These are phyloP conservation scores for Calephelis virginiensis DNA, from an alignment of 1,140 invertebrate species.

Conservation along the genomic window DNA sequence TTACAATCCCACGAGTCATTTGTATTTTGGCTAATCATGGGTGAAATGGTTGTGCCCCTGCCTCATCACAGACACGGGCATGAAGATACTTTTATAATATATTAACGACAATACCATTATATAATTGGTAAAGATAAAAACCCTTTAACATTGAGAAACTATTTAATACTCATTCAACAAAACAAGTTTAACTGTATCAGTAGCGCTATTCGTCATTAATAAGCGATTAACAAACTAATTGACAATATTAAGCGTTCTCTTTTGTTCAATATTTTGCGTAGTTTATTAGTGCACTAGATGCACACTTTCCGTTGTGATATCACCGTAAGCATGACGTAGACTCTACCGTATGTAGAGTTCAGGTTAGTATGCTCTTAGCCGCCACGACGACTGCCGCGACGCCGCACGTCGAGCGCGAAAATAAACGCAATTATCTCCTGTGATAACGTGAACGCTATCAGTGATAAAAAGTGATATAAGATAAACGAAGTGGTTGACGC, in stretches of 20 bases:
- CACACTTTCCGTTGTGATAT: slow-evolving; percentile 31
- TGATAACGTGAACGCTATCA: slow-evolving; percentile 70
- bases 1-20: too few relatives aligned
- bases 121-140: neutral
- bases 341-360: slow-evolving; percentile 22
- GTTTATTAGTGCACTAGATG: slow-evolving; percentile 24
- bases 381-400: slow-evolving; percentile 54
- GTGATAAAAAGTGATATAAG: slow-evolving; percentile 74
- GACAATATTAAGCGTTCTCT: slow-evolving; percentile 7
- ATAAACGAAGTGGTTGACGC: slow-evolving; percentile 66
- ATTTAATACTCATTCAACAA: too few relatives aligned
- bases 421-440: slow-evolving; percentile 68
- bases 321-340: slow-evolving; percentile 27
- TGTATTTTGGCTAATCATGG: too few relatives aligned
- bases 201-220: neutral
- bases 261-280: slow-evolving; percentile 20
- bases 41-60: too few relatives aligned
- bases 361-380: slow-evolving; percentile 49
- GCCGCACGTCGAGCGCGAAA: slow-evolving; percentile 50
- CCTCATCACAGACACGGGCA: too few relatives aligned
- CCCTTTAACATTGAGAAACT: too few relatives aligned
- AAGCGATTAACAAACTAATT: slow-evolving; percentile 1
- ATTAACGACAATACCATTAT: too few relatives aligned
- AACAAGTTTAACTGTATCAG: neutral
- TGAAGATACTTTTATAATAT: too few relatives aligned